These are phyloP conservation scores for Deroplatys truncata DNA, from an alignment of 2,888 invertebrate genomes.

Conservation along the genomic window DNA sequence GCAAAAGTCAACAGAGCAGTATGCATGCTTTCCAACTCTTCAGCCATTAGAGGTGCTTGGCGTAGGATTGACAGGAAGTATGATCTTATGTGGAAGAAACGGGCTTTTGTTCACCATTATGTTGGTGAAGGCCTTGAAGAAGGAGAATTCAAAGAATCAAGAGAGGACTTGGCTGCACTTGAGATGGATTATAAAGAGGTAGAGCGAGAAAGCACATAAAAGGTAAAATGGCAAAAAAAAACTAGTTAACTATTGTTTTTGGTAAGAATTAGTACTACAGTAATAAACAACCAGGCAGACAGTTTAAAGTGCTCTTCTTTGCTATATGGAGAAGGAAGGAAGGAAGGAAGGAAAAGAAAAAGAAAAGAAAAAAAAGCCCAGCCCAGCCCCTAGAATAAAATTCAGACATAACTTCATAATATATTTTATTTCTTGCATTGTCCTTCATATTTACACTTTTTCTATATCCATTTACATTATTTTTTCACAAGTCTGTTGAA, in stretches of 20 bases:
- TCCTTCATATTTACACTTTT: too few relatives aligned
- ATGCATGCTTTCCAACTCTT: conserved; percentile 55
- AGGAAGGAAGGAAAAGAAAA: too few relatives aligned
- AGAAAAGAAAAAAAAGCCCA: too few relatives aligned
- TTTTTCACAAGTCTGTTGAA: too few relatives aligned
- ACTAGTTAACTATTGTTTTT: neutral
- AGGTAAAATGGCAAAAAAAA: neutral
- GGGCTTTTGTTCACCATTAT: conserved; percentile 55
- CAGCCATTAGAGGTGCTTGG: conserved; percentile 57
- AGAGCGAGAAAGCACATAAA: conserved; percentile 41
- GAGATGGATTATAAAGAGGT: conserved; percentile 65
- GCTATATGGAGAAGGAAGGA: too few relatives aligned
- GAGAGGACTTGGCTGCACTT: conserved; percentile 59
- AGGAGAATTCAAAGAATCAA: conserved; percentile 58
- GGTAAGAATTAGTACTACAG: too few relatives aligned
- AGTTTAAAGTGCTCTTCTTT: too few relatives aligned
- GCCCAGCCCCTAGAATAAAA: too few relatives aligned
- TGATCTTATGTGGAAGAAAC: conserved; percentile 56
- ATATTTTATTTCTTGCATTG: too few relatives aligned
- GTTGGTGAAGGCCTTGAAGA: conserved; percentile 52
- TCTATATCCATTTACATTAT: too few relatives aligned
- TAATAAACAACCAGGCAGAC: too few relatives aligned
- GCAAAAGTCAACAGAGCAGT: conserved; percentile 52
- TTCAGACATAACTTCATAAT: too few relatives aligned
- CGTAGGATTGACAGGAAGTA: conserved; percentile 54